Evolutionary conservation across 1,140 invertebrate genomes (phyloP), one percentile per base, ranked within the genome.

Genomic region (Bombus sibiricus): DNA sequence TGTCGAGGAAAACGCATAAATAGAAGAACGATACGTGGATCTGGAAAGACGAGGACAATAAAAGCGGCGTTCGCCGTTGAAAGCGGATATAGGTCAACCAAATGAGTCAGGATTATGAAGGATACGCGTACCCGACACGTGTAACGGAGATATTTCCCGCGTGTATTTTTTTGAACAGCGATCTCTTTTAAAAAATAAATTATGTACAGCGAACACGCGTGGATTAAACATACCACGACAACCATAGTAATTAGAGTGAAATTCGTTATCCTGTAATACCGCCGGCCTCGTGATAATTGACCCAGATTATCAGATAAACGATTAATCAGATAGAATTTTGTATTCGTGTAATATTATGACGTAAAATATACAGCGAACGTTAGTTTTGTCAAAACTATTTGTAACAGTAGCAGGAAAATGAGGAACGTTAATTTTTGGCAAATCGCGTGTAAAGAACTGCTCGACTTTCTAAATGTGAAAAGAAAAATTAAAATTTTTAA

Each of bases 71-170:
- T 75, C 53, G 41, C 3, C 25, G 66, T 39, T 71, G 53, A 79
- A 18, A 47, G 66, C n/a, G 47, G 39, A 78, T 79, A 84, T 84
- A 53, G 83, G 83, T 84, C 83, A 79, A 39, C 53, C 76, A 77
- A 84, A 84, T 72, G 83, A 79, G 53, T 39, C 47, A 62, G 83
- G 66, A 79, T 79, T 79, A 79, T 32, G 53, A 84, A 79, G 76
- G 66, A 79, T 72, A 76, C 47, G 18, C 18, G 47, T 53, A 53
- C 18, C 47, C 47, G 18, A 22, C 53, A 28, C 74, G 66, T 62
- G 76, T 43, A 62, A 62, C 39, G 25, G 32, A 71, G 47, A 79
- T 34, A 57, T 39, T 62, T 13, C 12, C 28, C 59, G 13, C n/a
- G n/a, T 15, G 5, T 15, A 32, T 32, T 76, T 68, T 34, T 43